Base-by-base conservation (phyloP, 2,797 vertebrate species). In the Hoplostethus atlanticus region DNA sequence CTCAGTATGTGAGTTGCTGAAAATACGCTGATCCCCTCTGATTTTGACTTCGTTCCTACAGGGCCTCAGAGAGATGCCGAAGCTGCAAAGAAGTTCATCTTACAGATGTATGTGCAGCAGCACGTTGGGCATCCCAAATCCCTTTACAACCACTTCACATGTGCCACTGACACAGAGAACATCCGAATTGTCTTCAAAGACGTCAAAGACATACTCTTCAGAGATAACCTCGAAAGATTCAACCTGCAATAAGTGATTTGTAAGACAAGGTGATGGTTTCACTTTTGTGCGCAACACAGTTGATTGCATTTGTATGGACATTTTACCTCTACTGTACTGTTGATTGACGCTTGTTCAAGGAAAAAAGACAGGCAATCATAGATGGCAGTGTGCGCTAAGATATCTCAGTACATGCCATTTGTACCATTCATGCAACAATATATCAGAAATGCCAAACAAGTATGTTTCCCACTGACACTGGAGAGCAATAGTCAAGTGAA, bases 121-220 rank as follows among this genome's bases (percentile, higher is more conserved):
- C 95, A 96, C 76, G 65, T 74, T 0, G 91, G 92, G n/a, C 95
- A 90, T 40, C 87, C 91, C 8, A 96, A 95, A 79, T 73, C 79
- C 15, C 94, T 97, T 63, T 97, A 96, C 76, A 88, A 84, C 2
- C 95, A 97, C 88, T 97, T 95, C 88, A 97, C 96, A 10, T 97
- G 96, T 21, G 96, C 96, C 44, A 97, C 96, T 0, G 96, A 97
- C 88, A 98, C 96, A 0, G 92, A 97, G 77, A 97, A 98, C 70
- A 97, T 95, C 76, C 69, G 86, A 34, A 87, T 95, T 0, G 94
- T 97, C 76, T 97, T 98, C n/a, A 90, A 78, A 38, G 92, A 88
- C 2, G 96, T 97, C 68, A 96, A 94, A 81, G 93, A 97, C 69
- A 97, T 93, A 0, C 89, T 98, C 60, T 93, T 97, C 53, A 91